phyloP scores from a whole-genome alignment of 2,888 invertebrate species.

The Lamellibrachia satsuma region DNA sequence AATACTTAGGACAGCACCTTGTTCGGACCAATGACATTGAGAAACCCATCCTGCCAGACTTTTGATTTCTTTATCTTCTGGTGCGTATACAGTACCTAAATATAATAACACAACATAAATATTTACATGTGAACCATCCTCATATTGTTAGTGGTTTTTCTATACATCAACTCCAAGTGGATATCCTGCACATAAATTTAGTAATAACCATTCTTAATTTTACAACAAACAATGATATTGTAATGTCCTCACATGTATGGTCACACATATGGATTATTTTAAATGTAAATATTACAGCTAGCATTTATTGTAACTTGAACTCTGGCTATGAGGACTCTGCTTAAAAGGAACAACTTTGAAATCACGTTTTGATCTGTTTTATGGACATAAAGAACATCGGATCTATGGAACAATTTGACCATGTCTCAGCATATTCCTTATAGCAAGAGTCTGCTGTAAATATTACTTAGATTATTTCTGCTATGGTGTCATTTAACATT shows the following conservation, averaged over 20 bases:
- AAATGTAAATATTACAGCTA: too few species aligned
- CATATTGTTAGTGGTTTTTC: neutral
- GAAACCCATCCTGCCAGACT: conserved; percentile 57
- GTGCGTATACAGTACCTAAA: conserved; percentile 54
- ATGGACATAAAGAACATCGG: too few species aligned
- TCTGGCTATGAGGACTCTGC: too few species aligned
- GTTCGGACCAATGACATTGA: conserved; percentile 37
- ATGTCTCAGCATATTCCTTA: neutral
- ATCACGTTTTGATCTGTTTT: too few species aligned
- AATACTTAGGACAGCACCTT: neutral
- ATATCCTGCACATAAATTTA: too few species aligned
- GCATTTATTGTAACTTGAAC: too few species aligned
- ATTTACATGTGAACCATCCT: neutral
- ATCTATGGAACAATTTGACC: too few species aligned
- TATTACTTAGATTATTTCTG: neutral
- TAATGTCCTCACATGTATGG: neutral
- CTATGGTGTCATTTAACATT: neutral
- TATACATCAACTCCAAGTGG: too few species aligned
- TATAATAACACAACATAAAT: neutral
- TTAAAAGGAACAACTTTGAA: too few species aligned
- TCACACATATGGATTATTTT: too few species aligned
- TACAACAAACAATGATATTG: neutral
- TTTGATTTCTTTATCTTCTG: conserved; percentile 60
- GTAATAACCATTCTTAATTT: neutral
- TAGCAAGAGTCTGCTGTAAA: neutral